Conservation (phyloP, 2,113 vertebrate species). For the Oncorhynchus tshawytscha region DNA sequence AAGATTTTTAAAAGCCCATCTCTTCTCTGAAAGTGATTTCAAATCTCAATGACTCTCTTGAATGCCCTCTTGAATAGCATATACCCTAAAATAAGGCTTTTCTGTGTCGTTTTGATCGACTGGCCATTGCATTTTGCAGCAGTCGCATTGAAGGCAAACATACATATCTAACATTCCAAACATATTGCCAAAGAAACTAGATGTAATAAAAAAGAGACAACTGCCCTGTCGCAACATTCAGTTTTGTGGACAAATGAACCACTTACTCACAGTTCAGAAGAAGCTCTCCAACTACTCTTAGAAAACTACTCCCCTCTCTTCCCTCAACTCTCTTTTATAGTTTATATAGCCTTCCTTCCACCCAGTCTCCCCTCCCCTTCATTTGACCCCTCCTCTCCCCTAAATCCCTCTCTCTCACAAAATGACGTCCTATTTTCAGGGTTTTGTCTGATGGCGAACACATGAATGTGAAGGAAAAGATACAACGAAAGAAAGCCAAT, state of each 20-base stretch:
- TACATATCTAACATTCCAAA: slow-evolving; percentile 28
- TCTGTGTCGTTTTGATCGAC: not conserved
- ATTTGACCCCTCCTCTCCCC: not conserved
- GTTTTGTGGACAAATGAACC: not conserved
- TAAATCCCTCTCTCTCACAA: too few relatives aligned
- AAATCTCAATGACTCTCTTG: not conserved
- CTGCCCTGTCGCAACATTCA: not conserved
- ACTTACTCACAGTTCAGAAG: not conserved
- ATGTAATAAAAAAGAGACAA: not conserved
- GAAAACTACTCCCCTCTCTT: slow-evolving; percentile 5
- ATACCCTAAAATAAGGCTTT: not conserved
- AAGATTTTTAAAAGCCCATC: too few relatives aligned
- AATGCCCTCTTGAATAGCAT: not conserved
- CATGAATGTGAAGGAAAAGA: not conserved
- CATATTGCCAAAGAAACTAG: not conserved
- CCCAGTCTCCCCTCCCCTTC: not conserved
- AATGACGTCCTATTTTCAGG: too few relatives aligned
- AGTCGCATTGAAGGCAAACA: not conserved
- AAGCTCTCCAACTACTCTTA: not conserved
- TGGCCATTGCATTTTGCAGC: not conserved
- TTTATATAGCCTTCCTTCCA: not conserved
- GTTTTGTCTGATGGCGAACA: too few relatives aligned
- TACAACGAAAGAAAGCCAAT: not conserved
- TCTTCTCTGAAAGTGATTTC: not conserved
- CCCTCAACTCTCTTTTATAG: not conserved